These are phyloP conservation scores for Parascotia fuliginaria DNA, from an alignment of 2,888 invertebrate species.

Conservation along the genomic window DNA sequence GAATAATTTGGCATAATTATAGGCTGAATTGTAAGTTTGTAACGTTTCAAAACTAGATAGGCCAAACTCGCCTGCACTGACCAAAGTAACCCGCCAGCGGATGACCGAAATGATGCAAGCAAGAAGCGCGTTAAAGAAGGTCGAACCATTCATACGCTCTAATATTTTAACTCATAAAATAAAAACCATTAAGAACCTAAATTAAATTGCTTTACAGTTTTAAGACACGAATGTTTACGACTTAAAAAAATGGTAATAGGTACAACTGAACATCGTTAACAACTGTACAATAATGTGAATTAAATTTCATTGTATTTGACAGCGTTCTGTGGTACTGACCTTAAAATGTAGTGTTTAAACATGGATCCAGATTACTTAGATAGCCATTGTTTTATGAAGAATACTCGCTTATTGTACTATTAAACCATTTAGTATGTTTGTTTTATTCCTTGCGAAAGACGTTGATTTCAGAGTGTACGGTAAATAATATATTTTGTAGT, in stretches of 20 bases:
- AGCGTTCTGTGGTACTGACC: constrained; percentile 1
- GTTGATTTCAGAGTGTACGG: no score
- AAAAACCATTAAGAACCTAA: constrained; percentile 22
- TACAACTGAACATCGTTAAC: constrained; percentile 14
- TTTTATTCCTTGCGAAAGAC: no score
- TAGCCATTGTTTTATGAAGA: background rate
- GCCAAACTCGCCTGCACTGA: constrained; percentile 21
- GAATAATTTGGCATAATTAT: constrained; percentile 27
- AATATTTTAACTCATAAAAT: constrained; percentile 23
- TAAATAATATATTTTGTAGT: no score
- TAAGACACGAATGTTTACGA: constrained; percentile 5
- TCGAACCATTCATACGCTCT: constrained; percentile 33
- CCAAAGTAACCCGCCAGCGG: constrained; percentile 19
- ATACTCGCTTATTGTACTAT: no score
- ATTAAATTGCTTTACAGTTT: constrained; percentile 20
- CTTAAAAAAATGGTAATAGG: no score
- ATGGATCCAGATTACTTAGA: background rate
- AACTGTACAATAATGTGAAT: constrained; percentile 13
- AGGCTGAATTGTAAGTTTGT: constrained; percentile 20
- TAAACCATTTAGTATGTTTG: no score
- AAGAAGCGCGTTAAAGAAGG: constrained; percentile 42
- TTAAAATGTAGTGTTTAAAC: constrained; percentile 8
- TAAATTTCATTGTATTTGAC: constrained; percentile 1
- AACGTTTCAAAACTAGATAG: constrained; percentile 31
- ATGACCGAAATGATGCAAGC: constrained; percentile 51